Evolutionary conservation across 2,888 invertebrate genomes (phyloP), one percentile per base, ranked within the genome.

Genomic region (Alloscopus bannaensis): DNA sequence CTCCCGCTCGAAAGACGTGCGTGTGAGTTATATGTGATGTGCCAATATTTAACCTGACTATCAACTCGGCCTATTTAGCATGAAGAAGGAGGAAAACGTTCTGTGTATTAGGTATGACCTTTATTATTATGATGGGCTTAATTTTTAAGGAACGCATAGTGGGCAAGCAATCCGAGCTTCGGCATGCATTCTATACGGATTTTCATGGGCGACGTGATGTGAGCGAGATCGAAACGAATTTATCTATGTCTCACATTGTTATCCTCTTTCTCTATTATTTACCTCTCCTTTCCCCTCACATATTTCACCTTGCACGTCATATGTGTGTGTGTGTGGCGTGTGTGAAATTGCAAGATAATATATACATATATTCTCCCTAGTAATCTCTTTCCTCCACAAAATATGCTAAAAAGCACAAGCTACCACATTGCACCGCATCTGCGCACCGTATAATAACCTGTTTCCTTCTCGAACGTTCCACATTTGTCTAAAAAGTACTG

Each of bases 111-210:
- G 52, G 55, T 55, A 55, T 55, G 68, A 68, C 52, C 59, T 60
- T 60, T 70, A 52, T 70, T 60, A 59, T 60, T 69, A 24, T 69
- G 69, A 69, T 57, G 31, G 60, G 29, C 24, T 70, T 42, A 69
- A 57, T 60, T 47, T 69, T 69, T 70, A 16, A 40, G 64, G 6
- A 45, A 42, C n/a, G n/a, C n/a, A n/a, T n/a, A n/a, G n/a, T n/a
- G n/a, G n/a, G n/a, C n/a, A n/a, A n/a, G n/a, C n/a, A n/a, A n/a
- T n/a, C n/a, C n/a, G n/a, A n/a, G n/a, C n/a, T n/a, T n/a, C n/a
- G n/a, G n/a, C n/a, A n/a, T n/a, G n/a, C n/a, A n/a, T n/a, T n/a
- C n/a, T 3, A 47, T 3, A 47, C n/a, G 6, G 6, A 47, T n/a
- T 47, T 47, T n/a, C 18, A 3, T 6, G 47, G 8, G 4, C n/a